phyloP scores from a whole-genome alignment of 30 jellyfish, hydroid and myxozoan species.

The Chironex yamaguchii region DNA sequence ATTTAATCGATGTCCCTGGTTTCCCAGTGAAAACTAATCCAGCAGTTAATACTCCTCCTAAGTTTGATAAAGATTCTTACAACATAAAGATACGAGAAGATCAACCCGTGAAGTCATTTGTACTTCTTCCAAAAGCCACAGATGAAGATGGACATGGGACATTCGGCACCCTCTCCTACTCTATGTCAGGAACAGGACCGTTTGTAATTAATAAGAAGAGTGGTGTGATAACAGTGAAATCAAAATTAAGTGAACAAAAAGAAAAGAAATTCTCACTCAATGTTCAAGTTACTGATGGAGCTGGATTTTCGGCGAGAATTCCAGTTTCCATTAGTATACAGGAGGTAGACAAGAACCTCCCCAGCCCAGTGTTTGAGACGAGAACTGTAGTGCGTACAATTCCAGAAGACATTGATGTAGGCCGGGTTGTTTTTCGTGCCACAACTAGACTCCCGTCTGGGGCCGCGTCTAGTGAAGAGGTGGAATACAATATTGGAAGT shows the following conservation, averaged over 20 bases:
- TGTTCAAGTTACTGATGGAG: constrained; percentile 79
- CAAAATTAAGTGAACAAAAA: constrained; percentile 22
- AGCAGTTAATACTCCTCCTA: constrained; percentile 53
- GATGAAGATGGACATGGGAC: constrained; percentile 70
- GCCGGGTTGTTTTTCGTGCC: constrained; percentile 61
- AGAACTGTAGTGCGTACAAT: constrained; percentile 75
- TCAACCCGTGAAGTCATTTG: constrained; percentile 79
- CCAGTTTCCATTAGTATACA: constrained; percentile 50
- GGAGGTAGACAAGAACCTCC: constrained; percentile 53
- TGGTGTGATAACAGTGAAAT: constrained; percentile 82
- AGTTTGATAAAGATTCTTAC: constrained; percentile 43
- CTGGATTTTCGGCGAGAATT: constrained; percentile 44
- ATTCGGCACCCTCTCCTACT: constrained; percentile 59
- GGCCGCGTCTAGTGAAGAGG: constrained; percentile 56
- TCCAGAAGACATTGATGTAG: constrained; percentile 47
- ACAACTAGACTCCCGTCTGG: constrained; percentile 34
- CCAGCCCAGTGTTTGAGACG: constrained; percentile 73
- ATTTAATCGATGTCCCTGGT: constrained; percentile 77
- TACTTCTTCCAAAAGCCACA: constrained; percentile 72
- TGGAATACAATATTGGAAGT: constrained; percentile 62
- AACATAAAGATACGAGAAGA: constrained; percentile 86
- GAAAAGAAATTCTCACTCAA: constrained; percentile 6
- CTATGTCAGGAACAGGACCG: constrained; percentile 57
- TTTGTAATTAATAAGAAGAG: constrained; percentile 75
- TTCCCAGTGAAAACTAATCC: constrained; percentile 75